Percentiles rank a stretch among this genome's conserved stretches.
These are phyloP conservation scores for Papilio dardanus DNA, from an alignment of 1,140 invertebrate species.

Conservation along the genomic window DNA sequence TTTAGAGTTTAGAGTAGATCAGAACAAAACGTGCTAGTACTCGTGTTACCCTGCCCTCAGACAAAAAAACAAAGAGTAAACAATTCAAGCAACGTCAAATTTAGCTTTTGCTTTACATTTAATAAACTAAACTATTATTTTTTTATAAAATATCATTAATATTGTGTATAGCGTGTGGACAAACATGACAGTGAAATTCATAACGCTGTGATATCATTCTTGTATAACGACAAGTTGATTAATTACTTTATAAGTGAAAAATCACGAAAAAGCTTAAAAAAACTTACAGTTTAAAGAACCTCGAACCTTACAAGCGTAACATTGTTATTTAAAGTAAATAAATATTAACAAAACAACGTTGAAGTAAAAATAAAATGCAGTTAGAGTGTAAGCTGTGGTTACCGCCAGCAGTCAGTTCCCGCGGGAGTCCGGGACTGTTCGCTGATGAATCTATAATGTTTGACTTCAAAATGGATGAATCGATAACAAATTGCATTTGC, in stretches of 20 bases:
- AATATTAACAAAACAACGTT: not conserved
- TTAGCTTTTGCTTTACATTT: too few species aligned
- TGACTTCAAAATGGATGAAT: slow-evolving; percentile 3
- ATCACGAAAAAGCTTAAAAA: not conserved
- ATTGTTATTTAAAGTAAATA: not conserved
- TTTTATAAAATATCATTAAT: not conserved
- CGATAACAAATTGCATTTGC: not conserved
- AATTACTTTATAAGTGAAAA: not conserved
- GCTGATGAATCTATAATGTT: slow-evolving; percentile 7
- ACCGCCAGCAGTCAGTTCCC: not conserved
- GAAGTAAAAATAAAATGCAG: not conserved
- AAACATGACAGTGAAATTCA: not conserved
- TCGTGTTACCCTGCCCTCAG: too few species aligned
- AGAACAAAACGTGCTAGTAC: too few species aligned
- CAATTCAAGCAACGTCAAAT: too few species aligned
- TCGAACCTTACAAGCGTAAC: too few species aligned
- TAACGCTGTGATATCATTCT: not conserved
- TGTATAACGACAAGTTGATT: not conserved
- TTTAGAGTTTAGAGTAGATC: too few species aligned
- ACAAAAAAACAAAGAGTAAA: too few species aligned
- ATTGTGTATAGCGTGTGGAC: not conserved
- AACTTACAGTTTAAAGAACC: too few species aligned
- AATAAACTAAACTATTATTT: not conserved
- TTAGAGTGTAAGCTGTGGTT: not conserved
- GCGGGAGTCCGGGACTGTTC: slow-evolving; percentile 4